These are phyloP conservation scores for Notolabrus celidotus DNA, from an alignment of 2,797 vertebrate genomes.

Conservation along the genomic window DNA sequence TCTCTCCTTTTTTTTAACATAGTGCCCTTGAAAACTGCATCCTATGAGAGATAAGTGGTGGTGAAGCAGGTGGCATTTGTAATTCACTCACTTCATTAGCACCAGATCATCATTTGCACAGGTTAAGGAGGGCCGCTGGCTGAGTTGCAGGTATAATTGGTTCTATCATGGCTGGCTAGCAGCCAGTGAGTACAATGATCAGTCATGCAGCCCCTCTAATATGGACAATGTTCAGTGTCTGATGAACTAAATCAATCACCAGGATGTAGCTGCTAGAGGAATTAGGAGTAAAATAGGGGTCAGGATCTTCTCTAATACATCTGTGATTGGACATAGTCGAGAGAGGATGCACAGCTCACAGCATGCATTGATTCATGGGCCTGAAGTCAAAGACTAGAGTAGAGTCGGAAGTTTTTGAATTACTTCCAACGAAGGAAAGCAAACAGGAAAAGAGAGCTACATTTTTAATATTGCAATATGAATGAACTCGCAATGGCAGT, in stretches of 20 bases:
- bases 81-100: slow-evolving; percentile 79
- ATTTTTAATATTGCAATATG: slow-evolving; percentile 10
- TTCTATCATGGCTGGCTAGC: slow-evolving; percentile 64
- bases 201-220: slow-evolving; percentile 69
- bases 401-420: slow-evolving; percentile 25
- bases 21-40: slow-evolving; percentile 63
- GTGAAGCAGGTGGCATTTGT: slow-evolving; percentile 71
- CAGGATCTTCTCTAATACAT: slow-evolving; percentile 60
- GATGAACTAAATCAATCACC: slow-evolving; percentile 74
- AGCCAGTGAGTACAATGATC: slow-evolving; percentile 69
- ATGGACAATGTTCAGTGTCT: slow-evolving; percentile 65
- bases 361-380: slow-evolving; percentile 32
- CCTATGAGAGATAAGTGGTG: slow-evolving; percentile 44
- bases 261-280: slow-evolving; percentile 51
- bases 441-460: slow-evolving; percentile 2
- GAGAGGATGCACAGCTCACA: slow-evolving; percentile 11
- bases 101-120: slow-evolving; percentile 74
- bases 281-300: slow-evolving; percentile 62
- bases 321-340: slow-evolving; percentile 55
- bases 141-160: slow-evolving; percentile 75
- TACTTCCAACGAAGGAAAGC: slow-evolving; percentile 1
- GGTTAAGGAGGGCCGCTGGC: slow-evolving; percentile 75
- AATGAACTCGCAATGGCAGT: slow-evolving; percentile 14
- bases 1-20: slow-evolving; percentile 4
- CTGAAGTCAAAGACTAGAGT: slow-evolving; percentile 20